Conservation (phyloP, 2,888 invertebrate genomes). For the Ypsolopha sequella region DNA sequence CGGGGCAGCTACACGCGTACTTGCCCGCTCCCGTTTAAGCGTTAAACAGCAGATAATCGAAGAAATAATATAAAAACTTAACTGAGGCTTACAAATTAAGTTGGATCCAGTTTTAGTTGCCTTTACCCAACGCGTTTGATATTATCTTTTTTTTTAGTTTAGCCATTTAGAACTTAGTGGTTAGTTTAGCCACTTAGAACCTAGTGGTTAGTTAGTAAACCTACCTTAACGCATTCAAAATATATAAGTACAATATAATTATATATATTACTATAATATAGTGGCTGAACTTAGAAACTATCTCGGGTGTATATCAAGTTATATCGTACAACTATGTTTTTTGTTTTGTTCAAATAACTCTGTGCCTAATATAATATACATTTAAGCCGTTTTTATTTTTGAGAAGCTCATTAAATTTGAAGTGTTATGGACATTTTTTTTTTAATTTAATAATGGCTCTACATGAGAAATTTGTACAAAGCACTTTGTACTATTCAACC, state of each 20-base stretch:
- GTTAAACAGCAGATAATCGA: constrained; percentile 1
- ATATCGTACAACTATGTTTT: constrained; percentile 53
- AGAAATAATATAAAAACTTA: constrained; percentile 31
- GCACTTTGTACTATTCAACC: constrained; percentile 29
- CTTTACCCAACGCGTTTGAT: neutral
- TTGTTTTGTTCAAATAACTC: constrained; percentile 48
- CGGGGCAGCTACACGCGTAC: neutral
- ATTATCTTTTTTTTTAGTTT: constrained; percentile 7
- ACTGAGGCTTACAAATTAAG: constrained; percentile 23
- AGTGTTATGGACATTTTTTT: constrained; percentile 41
- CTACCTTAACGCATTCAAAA: constrained; percentile 68
- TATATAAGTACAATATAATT: constrained; percentile 55
- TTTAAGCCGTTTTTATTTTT: constrained; percentile 54
- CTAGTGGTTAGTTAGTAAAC: constrained; percentile 69
- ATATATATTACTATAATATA: constrained; percentile 39
- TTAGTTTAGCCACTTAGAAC: constrained; percentile 55
- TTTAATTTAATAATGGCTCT: constrained; percentile 22
- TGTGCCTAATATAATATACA: constrained; percentile 68
- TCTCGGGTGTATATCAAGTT: constrained; percentile 44
- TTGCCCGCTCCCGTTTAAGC: neutral
- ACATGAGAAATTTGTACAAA: constrained; percentile 18
- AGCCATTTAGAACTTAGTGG: constrained; percentile 59
- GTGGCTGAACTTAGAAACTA: constrained; percentile 52
- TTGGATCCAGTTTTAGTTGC: neutral
- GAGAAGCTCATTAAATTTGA: constrained; percentile 58